phyloP scores from a whole-genome alignment of 92 coral and sea anemone species.

The Porites divaricata region DNA sequence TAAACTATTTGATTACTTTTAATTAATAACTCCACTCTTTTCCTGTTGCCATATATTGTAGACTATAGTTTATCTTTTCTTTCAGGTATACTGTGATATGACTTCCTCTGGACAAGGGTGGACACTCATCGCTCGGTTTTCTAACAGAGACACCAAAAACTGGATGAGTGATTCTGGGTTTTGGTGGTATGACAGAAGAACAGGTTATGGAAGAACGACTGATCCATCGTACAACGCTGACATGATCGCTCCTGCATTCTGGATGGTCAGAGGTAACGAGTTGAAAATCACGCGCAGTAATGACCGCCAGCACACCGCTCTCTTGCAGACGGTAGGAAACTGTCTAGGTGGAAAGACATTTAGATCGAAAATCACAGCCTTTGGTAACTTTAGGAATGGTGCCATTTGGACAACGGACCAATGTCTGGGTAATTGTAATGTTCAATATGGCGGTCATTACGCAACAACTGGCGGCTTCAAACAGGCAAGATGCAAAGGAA shows the following conservation, averaged over 20 bases:
- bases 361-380: neutral
- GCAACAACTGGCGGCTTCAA: neutral
- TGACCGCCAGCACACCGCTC: conserved; percentile 5
- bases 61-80: too few relatives aligned
- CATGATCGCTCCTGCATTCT: neutral
- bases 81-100: too few relatives aligned
- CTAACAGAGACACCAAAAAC: neutral
- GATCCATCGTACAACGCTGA: neutral
- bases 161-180: neutral
- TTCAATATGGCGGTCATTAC: too few relatives aligned
- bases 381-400: neutral
- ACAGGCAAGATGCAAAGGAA: neutral
- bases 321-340: conserved; percentile 5
- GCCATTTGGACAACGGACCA: neutral
- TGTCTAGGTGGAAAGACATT: conserved; percentile 11
- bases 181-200: neutral
- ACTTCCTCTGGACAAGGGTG: too few relatives aligned
- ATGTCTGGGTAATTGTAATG: neutral
- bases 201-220: neutral
- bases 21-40: too few relatives aligned
- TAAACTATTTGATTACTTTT: too few relatives aligned
- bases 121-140: too few relatives aligned
- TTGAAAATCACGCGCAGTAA: neutral
- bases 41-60: too few relatives aligned
- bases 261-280: too few relatives aligned